Evolutionary conservation across 2,797 vertebrate genomes (phyloP).

Genomic region (Nothura maculosa): DNA sequence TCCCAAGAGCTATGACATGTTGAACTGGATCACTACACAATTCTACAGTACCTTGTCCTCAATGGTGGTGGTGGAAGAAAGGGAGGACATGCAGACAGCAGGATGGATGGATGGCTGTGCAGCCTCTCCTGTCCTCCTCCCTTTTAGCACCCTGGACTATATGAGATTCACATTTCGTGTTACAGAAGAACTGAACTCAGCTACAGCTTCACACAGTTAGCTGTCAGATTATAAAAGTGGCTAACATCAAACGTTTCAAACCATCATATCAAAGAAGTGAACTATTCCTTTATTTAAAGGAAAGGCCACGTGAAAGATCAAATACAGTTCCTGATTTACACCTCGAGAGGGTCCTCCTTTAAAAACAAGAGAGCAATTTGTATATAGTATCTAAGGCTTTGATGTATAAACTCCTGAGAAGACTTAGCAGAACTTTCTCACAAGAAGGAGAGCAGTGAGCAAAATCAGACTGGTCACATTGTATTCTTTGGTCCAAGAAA

Average conservation of each 20-base stretch:
- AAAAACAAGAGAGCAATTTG: not conserved
- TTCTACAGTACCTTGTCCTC: conserved; percentile 26
- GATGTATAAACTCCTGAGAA: not conserved
- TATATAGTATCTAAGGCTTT: not conserved
- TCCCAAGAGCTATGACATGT: conserved; percentile 35
- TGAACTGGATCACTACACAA: not conserved
- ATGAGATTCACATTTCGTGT: not conserved
- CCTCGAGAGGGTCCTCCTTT: not conserved
- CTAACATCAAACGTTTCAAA: conserved; percentile 17
- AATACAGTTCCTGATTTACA: not conserved
- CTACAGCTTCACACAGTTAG: fast-evolving
- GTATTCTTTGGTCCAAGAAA: not conserved
- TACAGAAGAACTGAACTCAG: not conserved
- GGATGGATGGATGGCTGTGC: not conserved
- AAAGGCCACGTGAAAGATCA: not conserved
- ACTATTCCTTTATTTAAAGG: not conserved
- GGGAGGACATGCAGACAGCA: no score
- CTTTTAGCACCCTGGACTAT: not conserved
- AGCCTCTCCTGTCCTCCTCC: not conserved
- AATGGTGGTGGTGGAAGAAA: not conserved
- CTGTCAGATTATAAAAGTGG: not conserved
- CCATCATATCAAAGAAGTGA: not conserved
- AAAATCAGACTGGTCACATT: not conserved
- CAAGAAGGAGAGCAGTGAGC: not conserved
- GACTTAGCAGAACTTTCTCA: not conserved